Evolutionary conservation across 2,113 vertebrate genomes (phyloP), one percentile per base, ranked within the genome.

Genomic region (Clarias batrachus): DNA sequence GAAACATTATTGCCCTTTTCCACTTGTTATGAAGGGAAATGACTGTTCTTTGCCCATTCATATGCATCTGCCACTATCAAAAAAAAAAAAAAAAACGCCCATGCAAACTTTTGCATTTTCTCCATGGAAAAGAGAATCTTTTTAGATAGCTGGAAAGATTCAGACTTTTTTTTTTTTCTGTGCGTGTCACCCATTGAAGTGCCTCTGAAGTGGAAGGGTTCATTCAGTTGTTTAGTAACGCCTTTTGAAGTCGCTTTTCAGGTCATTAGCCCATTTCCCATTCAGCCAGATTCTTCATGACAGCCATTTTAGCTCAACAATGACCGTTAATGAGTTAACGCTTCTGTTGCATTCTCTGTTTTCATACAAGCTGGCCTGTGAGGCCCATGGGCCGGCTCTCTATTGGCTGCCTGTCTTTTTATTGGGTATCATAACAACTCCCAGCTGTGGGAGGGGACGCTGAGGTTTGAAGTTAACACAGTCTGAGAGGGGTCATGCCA

Each of bases 381-480:
- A 87, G 87, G 86, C 80, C 86, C 84, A 41, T 65, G 79, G 88
- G 82, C 88, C 48, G 82, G 48, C 68, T 87, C 81, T 89, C 87
- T 78, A 87, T 89, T 91, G 88, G 90, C 83, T 85, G 82, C 86
- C 81, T 81, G 33, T 84, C 82, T 73, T 83, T 96, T 96, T 95
- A 94, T 94, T 90, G 90, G 92, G 92, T 87, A 87, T 94, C 92
- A 94, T 92, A 92, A 92, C 92, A 86, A 92, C 91, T 93, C 94
- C 95, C 96, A 97, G 95, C 96, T 97, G 96, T 95, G 94, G 92
- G 94, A 95, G 95, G 92, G 94, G 94, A 94, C 92, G 93, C 92
- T 91, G 89, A 77, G 92, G 92, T 93, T 93, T 93, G 92, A 94
- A 86, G 87, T 94, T 94, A 95, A 90, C 90, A 94, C 88, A 93